Evolutionary conservation across 2,888 invertebrate species (phyloP).

Genomic region (Sipha maydis): DNA sequence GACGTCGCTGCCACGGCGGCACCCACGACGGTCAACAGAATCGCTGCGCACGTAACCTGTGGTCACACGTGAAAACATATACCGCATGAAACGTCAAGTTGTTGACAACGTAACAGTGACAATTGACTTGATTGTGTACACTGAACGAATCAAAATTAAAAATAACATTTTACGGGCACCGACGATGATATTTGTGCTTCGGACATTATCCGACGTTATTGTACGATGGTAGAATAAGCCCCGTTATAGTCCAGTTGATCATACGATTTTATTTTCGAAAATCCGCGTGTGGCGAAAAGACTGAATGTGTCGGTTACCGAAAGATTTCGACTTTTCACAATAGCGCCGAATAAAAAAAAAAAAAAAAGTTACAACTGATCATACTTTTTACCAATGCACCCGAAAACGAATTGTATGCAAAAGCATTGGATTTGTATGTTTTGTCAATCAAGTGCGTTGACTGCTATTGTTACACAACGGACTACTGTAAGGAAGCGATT

Average conservation of each 20-base stretch:
- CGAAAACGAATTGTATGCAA: background rate
- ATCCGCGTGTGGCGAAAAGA: background rate
- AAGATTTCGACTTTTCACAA: background rate
- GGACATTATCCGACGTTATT: background rate
- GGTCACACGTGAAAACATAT: background rate
- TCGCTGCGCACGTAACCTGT: constrained; percentile 21
- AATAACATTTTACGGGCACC: background rate
- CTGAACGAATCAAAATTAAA: background rate
- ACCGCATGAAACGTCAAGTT: background rate
- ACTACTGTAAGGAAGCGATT: too few species aligned
- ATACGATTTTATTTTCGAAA: background rate
- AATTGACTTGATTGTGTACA: background rate
- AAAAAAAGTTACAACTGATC: background rate
- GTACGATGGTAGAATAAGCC: too few species aligned
- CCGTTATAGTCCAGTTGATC: too few species aligned
- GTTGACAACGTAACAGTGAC: background rate
- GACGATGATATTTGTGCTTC: background rate
- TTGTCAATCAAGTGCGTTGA: too few species aligned
- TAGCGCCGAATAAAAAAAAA: background rate
- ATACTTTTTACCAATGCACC: background rate
- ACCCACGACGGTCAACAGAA: background rate
- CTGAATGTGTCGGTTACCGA: too few species aligned
- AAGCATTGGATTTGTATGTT: background rate
- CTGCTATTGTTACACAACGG: background rate
- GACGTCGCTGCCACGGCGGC: background rate